A percentile compares a stretch with the other conserved stretches of the same genome.
Conservation (phyloP, 2,888 invertebrate species). For the Agrochola circellaris region DNA sequence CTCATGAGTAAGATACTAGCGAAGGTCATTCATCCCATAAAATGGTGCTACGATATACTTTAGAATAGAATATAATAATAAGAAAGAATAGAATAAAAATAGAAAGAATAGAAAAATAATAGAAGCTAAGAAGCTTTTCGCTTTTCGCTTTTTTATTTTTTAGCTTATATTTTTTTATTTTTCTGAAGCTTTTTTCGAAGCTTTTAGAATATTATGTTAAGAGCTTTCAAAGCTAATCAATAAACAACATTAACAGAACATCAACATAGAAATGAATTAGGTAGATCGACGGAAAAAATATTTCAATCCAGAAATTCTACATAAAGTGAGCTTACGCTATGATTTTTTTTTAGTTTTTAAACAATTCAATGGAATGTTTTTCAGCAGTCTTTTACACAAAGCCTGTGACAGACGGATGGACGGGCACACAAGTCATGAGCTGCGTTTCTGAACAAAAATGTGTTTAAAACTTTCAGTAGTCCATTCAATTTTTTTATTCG, state of each 20-base stretch:
- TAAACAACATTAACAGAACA: no score
- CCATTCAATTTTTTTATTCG: constrained; percentile 36
- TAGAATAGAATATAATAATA: no score
- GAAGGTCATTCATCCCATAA: constrained; percentile 26
- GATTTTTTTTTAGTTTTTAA: constrained; percentile 8
- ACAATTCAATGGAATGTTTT: constrained; percentile 35
- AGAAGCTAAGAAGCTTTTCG: no score
- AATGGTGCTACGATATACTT: background rate
- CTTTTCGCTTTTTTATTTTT: no score
- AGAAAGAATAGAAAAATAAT: no score
- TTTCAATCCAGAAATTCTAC: no score
- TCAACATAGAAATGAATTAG: background rate
- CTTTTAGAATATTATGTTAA: no score
- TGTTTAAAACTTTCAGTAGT: constrained; percentile 44
- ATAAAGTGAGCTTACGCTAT: background rate
- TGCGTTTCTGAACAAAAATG: constrained; percentile 43
- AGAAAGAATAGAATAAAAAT: no score
- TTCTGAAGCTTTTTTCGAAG: no score
- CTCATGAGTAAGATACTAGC: constrained; percentile 1
- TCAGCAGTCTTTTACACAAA: constrained; percentile 50
- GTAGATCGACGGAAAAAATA: background rate
- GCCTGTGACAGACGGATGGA: constrained; percentile 50
- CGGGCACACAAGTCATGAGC: constrained; percentile 50
- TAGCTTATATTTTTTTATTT: no score
- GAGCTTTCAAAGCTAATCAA: no score